Evolutionary conservation across 2,797 vertebrate genomes (phyloP).

Genomic region (Eptatretus atami): DNA sequence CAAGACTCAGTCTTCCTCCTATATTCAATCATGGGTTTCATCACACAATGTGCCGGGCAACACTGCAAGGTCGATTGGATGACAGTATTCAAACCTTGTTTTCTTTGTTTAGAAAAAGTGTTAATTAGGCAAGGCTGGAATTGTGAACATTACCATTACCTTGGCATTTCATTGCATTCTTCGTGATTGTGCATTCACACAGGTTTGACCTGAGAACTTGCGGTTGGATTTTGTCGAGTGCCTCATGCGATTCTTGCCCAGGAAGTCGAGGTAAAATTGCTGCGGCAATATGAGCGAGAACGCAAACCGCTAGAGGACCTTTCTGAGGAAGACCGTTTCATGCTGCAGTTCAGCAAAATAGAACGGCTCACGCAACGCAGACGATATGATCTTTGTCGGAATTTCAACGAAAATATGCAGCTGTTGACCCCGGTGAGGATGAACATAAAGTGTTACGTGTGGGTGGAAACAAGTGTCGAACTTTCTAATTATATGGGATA

Average conservation of each 20-base stretch:
- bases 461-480: too few species aligned
- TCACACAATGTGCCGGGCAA: too few species aligned
- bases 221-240: constrained; percentile 71
- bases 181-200: constrained; percentile 2
- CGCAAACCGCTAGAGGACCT: constrained; percentile 57
- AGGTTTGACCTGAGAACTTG: constrained; percentile 50
- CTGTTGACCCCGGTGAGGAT: constrained; percentile 49
- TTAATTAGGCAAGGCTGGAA: too few species aligned
- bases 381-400: constrained; percentile 90
- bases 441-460: not conserved
- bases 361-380: constrained; percentile 72
- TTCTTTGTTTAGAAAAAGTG: too few species aligned
- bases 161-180: too few species aligned
- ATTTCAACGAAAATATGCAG: constrained; percentile 49
- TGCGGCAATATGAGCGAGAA: constrained; percentile 68
- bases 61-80: too few species aligned
- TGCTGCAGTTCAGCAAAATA: constrained; percentile 77
- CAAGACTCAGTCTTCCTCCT: too few species aligned
- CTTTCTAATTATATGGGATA: too few species aligned
- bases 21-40: too few species aligned
- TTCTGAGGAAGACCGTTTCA: constrained; percentile 67
- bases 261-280: constrained; percentile 42
- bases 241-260: constrained; percentile 63
- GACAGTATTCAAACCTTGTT: too few species aligned
- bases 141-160: too few species aligned